phyloP scores from a whole-genome alignment of 2,113 vertebrate genomes.

The Pollachius pollachius region DNA sequence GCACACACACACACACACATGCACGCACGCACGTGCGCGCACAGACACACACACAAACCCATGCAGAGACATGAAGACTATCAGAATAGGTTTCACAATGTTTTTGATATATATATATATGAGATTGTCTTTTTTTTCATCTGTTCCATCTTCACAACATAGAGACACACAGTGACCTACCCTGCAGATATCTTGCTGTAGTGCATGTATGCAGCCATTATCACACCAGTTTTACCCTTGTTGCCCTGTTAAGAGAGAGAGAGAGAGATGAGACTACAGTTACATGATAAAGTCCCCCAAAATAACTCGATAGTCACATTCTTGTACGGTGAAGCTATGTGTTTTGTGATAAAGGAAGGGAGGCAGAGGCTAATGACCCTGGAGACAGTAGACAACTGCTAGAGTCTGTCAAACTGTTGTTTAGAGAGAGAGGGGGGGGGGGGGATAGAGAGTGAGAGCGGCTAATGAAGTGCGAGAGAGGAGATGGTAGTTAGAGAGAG shows the following conservation, averaged over 20 bases:
- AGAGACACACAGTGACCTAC: slow-evolving; percentile 62
- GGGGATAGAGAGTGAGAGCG: too few species aligned
- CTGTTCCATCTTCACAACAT: background rate
- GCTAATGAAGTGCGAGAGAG: slow-evolving; percentile 13
- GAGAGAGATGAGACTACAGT: background rate
- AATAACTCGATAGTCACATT: too few species aligned
- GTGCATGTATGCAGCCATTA: slow-evolving; percentile 92
- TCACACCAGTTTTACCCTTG: slow-evolving; percentile 87
- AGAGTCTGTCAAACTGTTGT: too few species aligned
- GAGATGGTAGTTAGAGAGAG: background rate
- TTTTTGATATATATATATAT: too few species aligned
- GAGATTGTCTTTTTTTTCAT: too few species aligned
- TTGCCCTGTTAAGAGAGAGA: slow-evolving; percentile 73
- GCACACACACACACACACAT: slow-evolving; percentile 1
- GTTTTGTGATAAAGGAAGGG: too few species aligned
- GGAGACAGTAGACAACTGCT: too few species aligned
- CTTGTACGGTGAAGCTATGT: too few species aligned
- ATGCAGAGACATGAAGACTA: background rate
- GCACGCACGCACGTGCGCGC: background rate
- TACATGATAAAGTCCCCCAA: background rate
- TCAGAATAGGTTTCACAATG: too few species aligned
- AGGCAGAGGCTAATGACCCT: too few species aligned
- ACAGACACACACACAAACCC: background rate
- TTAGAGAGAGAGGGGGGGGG: background rate
- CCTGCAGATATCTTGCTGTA: slow-evolving; percentile 93